Evolutionary conservation across 2,888 invertebrate genomes (phyloP).

Genomic region (Epistrophella euchroma): DNA sequence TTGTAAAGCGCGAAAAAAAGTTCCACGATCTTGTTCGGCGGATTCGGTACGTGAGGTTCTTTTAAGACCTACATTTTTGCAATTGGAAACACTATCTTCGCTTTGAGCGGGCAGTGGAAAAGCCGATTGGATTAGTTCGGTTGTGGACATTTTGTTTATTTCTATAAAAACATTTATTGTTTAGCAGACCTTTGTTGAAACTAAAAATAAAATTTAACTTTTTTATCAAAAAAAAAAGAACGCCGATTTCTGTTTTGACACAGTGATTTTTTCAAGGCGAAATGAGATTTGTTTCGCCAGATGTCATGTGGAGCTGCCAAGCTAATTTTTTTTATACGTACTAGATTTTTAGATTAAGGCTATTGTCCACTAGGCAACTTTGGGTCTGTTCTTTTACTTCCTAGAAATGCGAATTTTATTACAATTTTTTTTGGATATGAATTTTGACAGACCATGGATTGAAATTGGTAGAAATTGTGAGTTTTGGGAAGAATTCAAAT

Average conservation of each 20-base stretch:
- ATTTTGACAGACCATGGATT: too few species aligned
- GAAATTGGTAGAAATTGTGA: too few species aligned
- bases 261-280: slow-evolving; percentile 45
- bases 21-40: slow-evolving; percentile 78
- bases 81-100: slow-evolving; percentile 64
- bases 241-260: slow-evolving; percentile 76
- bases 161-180: slow-evolving; percentile 37
- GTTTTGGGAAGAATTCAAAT: too few species aligned
- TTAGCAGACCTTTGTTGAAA: slow-evolving; percentile 22
- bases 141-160: slow-evolving; percentile 77
- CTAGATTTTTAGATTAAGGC: slow-evolving; percentile 3
- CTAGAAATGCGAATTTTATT: too few species aligned
- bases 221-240: slow-evolving; percentile 45
- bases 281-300: slow-evolving; percentile 35
- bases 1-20: slow-evolving; percentile 88
- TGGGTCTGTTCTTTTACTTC: too few species aligned
- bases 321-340: slow-evolving; percentile 1
- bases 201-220: slow-evolving; percentile 23
- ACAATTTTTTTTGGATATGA: too few species aligned
- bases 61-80: slow-evolving; percentile 48
- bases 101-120: slow-evolving; percentile 72
- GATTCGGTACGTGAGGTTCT: slow-evolving; percentile 65
- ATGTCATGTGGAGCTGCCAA: slow-evolving; percentile 42
- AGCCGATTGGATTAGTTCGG: slow-evolving; percentile 77
- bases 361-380: too few species aligned